Evolutionary conservation across 2,888 invertebrate species (phyloP), one percentile per base, ranked within the genome.

Genomic region (Standfussiana lucernea): DNA sequence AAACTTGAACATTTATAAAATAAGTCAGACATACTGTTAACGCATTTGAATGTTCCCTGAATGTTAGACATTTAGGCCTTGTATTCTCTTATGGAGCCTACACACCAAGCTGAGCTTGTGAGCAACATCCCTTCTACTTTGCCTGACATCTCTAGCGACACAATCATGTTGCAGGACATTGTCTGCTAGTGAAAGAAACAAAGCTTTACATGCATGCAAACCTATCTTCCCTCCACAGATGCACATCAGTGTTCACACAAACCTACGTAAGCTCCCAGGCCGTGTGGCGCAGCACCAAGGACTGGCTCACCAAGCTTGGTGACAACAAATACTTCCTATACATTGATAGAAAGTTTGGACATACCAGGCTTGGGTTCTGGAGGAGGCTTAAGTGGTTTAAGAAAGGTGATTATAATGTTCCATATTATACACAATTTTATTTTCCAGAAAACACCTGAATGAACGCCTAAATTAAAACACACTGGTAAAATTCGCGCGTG

Each of bases 281-380:
- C 0, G 95, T 96, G 21, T 96, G 96, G 95, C 93, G 95, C 28
- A 95, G 96, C 82, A 94, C 93, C 73, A 96, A 96, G 82, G 96
- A 96, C 28, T 95, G 95, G 91, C 83, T 96, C 24, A 91, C 91
- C n/a, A 95, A 95, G 79, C 84, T 95, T 15, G 90, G 93, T 1
- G 93, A 95, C 84, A 96, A 97, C 86, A 96, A 96, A 81, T 96
- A 95, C 84, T 90, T 97, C 11, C 88, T 93, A 61, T 97, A 97
- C 84, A 96, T 97, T 74, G 97, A 97, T 87, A 95, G 94, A 82
- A 97, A 97, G 90, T 94, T 97, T 70, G 97, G 97, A 68, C 97
- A 97, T 89, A 97, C 97, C 21, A 92, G 94, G 64, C 95, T 97
- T 77, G 97, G 97, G 1, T 97, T 97, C 88, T 97, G 97, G 97